These are phyloP conservation scores for Threskiornis aethiopicus DNA, from an alignment of 2,797 vertebrate genomes.

Conservation along the genomic window DNA sequence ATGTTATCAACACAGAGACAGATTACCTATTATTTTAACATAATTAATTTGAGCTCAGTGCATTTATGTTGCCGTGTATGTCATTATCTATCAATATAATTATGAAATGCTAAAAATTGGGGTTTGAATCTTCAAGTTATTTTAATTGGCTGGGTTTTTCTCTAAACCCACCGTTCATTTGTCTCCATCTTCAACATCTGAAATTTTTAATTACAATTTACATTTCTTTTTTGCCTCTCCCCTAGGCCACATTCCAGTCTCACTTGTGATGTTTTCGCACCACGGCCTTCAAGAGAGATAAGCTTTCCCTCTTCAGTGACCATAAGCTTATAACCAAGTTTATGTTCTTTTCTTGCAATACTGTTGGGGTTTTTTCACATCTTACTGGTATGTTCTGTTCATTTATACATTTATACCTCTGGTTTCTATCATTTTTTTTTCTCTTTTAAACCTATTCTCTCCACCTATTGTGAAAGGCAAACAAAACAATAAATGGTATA, in stretches of 20 bases:
- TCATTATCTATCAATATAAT: conserved; percentile 60
- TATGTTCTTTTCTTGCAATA: not conserved
- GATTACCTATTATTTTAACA: conserved; percentile 68
- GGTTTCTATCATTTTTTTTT: not conserved
- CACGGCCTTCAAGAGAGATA: not conserved
- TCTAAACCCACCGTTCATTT: not conserved
- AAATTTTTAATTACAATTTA: not conserved
- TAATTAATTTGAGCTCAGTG: conserved; percentile 67
- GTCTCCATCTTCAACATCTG: not conserved
- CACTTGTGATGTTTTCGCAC: not conserved
- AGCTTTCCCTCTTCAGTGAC: not conserved
- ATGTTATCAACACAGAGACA: conserved; percentile 57
- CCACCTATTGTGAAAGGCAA: not conserved
- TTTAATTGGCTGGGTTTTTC: conserved; percentile 31
- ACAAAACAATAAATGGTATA: not conserved
- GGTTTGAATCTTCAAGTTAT: conserved; percentile 28
- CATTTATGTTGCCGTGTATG: conserved; percentile 40
- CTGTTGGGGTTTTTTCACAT: not conserved
- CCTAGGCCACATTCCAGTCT: not conserved
- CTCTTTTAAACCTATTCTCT: not conserved
- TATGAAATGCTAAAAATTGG: conserved; percentile 41
- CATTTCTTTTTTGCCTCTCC: not conserved
- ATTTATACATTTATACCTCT: not conserved
- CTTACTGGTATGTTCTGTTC: not conserved
- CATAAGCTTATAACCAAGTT: not conserved